phyloP scores from a whole-genome alignment of 2,797 vertebrate genomes.

The Amazona ochrocephala region DNA sequence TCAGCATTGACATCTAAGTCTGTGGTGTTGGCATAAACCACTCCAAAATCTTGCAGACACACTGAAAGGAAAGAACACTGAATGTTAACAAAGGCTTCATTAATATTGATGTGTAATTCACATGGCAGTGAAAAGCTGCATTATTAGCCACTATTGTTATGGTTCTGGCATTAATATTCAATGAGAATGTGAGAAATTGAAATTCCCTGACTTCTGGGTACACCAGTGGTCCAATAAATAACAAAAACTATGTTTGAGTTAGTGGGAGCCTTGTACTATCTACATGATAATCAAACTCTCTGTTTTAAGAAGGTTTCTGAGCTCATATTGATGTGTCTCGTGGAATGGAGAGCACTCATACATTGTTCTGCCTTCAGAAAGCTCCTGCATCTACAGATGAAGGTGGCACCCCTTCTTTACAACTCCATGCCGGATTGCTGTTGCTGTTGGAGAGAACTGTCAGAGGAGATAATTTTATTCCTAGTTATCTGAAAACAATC shows the following conservation, averaged over 20 bases:
- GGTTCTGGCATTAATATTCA: constrained; percentile 70
- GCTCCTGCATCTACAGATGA: neutral
- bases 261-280: neutral
- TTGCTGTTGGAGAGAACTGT: neutral
- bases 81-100: constrained; percentile 71
- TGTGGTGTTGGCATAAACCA: constrained; percentile 45
- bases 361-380: neutral
- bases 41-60: constrained; percentile 55
- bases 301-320: constrained; percentile 19
- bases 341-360: neutral
- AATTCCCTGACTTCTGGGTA: constrained; percentile 58
- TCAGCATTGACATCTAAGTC: constrained; percentile 44
- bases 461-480: neutral
- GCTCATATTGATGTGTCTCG: neutral
- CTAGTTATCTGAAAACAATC: neutral
- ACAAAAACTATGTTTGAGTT: constrained; percentile 10
- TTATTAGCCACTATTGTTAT: constrained; percentile 72
- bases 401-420: neutral
- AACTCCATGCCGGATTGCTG: neutral
- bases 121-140: constrained; percentile 56
- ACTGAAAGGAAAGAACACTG: constrained; percentile 32
- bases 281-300: neutral
- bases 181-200: constrained; percentile 43
- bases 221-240: constrained; percentile 16
- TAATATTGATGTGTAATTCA: constrained; percentile 76